A percentile compares a stretch with the other conserved stretches of the same genome.
Evolutionary conservation across 2,797 vertebrate species (phyloP).

Genomic region (Pterois miles): DNA sequence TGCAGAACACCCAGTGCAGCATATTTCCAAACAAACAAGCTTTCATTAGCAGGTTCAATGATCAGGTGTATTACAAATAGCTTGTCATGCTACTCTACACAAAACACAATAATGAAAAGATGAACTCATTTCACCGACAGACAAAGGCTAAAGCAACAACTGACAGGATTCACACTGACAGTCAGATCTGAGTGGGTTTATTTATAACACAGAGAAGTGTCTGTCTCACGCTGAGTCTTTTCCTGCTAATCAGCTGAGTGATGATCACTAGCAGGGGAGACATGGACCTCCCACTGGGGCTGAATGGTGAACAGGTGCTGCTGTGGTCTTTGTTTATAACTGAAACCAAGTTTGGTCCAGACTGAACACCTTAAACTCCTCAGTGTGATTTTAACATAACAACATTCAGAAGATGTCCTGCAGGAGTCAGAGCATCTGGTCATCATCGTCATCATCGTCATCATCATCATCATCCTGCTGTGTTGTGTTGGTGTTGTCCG

Average conservation of each 20-base stretch:
- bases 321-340: background rate
- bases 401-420: background rate
- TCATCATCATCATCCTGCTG: background rate
- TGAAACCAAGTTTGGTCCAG: background rate
- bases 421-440: background rate
- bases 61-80: background rate
- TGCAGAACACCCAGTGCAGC: background rate
- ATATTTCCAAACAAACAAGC: background rate
- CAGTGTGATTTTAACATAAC: background rate
- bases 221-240: background rate
- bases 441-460: background rate
- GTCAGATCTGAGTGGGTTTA: background rate
- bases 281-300: background rate
- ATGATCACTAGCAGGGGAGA: constrained; percentile 1
- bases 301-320: background rate
- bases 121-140: background rate
- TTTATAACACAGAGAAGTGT: constrained; percentile 11
- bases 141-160: background rate
- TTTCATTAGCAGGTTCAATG: background rate
- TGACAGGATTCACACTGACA: background rate
- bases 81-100: background rate
- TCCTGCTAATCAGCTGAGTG: constrained; percentile 12
- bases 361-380: background rate
- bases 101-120: background rate
- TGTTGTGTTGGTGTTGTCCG: background rate